A percentile compares a stretch with the other conserved stretches of the same genome.
Evolutionary conservation across 2,113 vertebrate species (phyloP).

Genomic region (Platichthys stellatus): DNA sequence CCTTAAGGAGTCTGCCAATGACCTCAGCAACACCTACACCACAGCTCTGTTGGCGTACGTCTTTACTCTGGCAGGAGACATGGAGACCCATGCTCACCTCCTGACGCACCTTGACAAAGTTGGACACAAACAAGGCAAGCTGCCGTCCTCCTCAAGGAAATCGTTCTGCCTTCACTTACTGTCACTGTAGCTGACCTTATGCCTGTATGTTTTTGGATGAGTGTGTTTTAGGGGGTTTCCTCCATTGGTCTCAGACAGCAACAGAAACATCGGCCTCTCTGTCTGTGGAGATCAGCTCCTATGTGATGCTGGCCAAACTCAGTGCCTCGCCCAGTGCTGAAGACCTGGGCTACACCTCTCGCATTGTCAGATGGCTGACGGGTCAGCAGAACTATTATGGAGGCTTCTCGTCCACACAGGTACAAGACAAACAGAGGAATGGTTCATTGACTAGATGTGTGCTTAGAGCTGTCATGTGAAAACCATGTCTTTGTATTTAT

Average conservation of each 20-base stretch:
- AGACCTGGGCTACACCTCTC: constrained; percentile 69
- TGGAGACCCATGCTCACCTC: constrained; percentile 66
- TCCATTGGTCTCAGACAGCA: constrained; percentile 70
- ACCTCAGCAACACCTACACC: constrained; percentile 78
- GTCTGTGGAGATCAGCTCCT: constrained; percentile 84
- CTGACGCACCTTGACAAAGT: constrained; percentile 58
- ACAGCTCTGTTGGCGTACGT: constrained; percentile 87
- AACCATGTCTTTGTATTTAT: too few relatives aligned
- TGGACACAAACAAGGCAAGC: constrained; percentile 52
- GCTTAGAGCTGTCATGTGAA: not conserved
- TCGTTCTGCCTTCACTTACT: not conserved
- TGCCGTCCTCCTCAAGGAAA: not conserved
- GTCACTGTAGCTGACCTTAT: not conserved
- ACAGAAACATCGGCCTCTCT: constrained; percentile 60
- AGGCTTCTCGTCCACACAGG: constrained; percentile 88
- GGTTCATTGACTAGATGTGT: constrained; percentile 37
- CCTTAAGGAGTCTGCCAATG: constrained; percentile 60
- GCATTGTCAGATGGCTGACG: constrained; percentile 83
- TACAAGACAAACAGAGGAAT: constrained; percentile 37
- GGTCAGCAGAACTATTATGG: constrained; percentile 85
- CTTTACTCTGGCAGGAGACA: constrained; percentile 85
- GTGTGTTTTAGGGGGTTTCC: constrained; percentile 54
- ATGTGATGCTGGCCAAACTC: constrained; percentile 81
- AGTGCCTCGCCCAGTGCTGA: constrained; percentile 39
- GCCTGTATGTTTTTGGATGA: not conserved